Conservation (phyloP, 1,140 invertebrate genomes). For the Scylla paramamosain region DNA sequence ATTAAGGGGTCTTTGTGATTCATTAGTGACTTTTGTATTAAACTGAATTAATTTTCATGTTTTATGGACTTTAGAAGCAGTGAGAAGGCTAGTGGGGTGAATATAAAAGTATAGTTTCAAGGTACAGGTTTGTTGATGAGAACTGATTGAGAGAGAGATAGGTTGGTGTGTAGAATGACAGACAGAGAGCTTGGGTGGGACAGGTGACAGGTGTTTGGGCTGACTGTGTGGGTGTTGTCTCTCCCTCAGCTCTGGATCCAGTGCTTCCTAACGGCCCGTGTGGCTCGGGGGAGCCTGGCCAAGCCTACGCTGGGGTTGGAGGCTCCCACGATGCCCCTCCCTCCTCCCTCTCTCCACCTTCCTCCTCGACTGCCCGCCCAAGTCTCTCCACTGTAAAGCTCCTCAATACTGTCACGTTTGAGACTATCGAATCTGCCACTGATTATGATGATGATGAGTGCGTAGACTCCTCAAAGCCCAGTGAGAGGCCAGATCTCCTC, state of each 20-base stretch:
- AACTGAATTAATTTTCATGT: too few relatives aligned
- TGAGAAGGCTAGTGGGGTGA: neutral
- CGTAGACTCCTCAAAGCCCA: conserved; percentile 57
- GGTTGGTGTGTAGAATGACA: neutral
- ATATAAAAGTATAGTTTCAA: too few relatives aligned
- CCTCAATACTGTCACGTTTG: conserved; percentile 76
- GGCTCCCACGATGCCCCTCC: conserved; percentile 61
- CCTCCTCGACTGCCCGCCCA: conserved; percentile 68
- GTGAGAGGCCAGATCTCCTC: conserved; percentile 66
- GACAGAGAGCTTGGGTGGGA: conserved; percentile 40
- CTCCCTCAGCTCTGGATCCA: conserved; percentile 75
- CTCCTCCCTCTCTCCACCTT: conserved; percentile 74
- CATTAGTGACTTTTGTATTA: too few relatives aligned
- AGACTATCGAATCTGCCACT: conserved; percentile 75
- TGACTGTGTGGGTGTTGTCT: conserved; percentile 73
- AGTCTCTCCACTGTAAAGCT: conserved; percentile 76
- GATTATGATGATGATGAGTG: conserved; percentile 71
- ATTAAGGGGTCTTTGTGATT: too few relatives aligned
- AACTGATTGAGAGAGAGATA: neutral
- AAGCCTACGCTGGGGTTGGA: conserved; percentile 63
- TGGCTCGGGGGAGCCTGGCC: conserved; percentile 59
- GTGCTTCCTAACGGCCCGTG: conserved; percentile 69
- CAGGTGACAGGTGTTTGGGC: conserved; percentile 51
- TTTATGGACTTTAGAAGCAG: too few relatives aligned
- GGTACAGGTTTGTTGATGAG: too few relatives aligned